Evolutionary conservation across 2,113 vertebrate species (phyloP).

Genomic region (Clarias gariepinus): DNA sequence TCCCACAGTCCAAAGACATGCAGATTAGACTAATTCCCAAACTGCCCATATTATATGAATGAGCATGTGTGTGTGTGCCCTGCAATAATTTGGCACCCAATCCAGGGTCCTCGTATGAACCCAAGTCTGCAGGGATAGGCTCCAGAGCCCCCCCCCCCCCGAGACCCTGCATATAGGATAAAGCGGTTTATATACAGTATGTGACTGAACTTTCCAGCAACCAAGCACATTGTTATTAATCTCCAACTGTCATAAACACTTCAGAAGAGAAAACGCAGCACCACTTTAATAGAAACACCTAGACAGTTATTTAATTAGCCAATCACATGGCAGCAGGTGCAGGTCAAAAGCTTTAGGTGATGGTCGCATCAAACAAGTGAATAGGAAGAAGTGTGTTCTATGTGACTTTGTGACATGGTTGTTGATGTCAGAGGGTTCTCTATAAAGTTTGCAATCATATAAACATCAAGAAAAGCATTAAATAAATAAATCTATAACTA

Average conservation of each 20-base stretch:
- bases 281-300: background rate
- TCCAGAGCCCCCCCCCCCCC: too few species aligned
- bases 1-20: too few species aligned
- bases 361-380: background rate
- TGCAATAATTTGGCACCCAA: too few species aligned
- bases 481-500: background rate
- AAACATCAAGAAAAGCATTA: background rate
- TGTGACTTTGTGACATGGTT: background rate
- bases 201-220: background rate
- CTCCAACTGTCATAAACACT: background rate
- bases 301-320: background rate
- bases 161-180: too few species aligned
- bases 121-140: too few species aligned
- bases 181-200: too few species aligned
- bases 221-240: background rate
- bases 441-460: background rate
- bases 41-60: too few species aligned
- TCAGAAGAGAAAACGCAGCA: background rate
- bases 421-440: background rate
- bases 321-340: background rate
- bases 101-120: too few species aligned
- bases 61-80: too few species aligned
- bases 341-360: background rate
- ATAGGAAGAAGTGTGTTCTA: background rate
- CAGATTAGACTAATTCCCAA: too few species aligned